Percentiles rank a stretch among this genome's conserved stretches.
These are phyloP conservation scores for Atta cephalotes DNA, from an alignment of 1,140 invertebrate genomes.

Conservation along the genomic window DNA sequence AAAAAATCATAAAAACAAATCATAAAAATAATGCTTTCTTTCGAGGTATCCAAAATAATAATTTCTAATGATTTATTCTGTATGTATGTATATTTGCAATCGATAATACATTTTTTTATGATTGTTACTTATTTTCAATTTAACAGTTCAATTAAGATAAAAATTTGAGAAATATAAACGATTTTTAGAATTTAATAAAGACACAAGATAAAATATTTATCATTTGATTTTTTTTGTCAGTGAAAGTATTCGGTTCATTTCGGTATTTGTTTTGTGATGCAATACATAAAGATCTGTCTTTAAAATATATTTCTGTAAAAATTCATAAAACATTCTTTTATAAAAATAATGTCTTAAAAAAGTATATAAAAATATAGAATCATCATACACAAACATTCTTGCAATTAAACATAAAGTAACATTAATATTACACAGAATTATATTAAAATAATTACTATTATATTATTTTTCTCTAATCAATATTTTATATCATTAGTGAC, in stretches of 20 bases:
- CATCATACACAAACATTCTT: background rate
- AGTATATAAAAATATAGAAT: background rate
- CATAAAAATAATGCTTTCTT: too few relatives aligned
- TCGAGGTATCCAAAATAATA: too few relatives aligned
- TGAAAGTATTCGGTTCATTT: background rate
- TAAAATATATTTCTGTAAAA: background rate
- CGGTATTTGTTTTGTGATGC: background rate
- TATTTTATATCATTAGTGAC: slow-evolving; percentile 20
- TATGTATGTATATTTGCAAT: too few relatives aligned
- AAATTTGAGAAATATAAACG: slow-evolving; percentile 6
- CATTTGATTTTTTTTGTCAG: background rate
- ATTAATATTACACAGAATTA: slow-evolving; percentile 3
- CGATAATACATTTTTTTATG: too few relatives aligned
- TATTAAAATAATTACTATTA: background rate
- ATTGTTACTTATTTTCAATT: background rate
- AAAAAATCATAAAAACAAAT: too few relatives aligned
- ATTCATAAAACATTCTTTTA: background rate
- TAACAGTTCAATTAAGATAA: background rate
- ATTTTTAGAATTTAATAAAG: background rate
- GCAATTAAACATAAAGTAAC: background rate
- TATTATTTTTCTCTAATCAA: background rate
- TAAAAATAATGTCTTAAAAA: background rate
- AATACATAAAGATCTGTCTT: background rate
- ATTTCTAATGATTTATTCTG: too few relatives aligned
- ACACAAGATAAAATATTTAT: background rate